A percentile compares a stretch with the other conserved stretches of the same genome.
phyloP scores from a whole-genome alignment of 2,113 vertebrate genomes.

The Pelmatolapia mariae region DNA sequence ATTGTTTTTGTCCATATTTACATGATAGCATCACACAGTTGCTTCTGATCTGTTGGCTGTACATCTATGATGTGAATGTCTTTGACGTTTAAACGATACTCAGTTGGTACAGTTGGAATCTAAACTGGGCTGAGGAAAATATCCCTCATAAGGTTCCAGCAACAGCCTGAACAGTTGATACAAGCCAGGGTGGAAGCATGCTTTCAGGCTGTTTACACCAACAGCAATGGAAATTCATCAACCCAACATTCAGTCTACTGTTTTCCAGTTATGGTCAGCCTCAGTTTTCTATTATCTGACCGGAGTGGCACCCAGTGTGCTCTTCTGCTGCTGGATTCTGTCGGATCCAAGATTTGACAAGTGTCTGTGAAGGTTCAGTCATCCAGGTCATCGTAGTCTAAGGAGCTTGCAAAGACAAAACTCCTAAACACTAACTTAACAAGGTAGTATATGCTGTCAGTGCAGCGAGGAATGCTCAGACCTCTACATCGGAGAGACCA shows the following conservation, averaged over 20 bases:
- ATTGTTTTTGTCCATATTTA: neutral
- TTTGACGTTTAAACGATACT: neutral
- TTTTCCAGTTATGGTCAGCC: neutral
- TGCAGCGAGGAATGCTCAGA: neutral
- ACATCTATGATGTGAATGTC: neutral
- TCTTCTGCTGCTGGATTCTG: neutral
- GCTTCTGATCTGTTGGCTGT: neutral
- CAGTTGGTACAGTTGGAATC: neutral
- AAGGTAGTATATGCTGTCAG: neutral
- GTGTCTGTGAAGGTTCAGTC: neutral
- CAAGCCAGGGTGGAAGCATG: neutral
- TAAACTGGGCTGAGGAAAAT: neutral
- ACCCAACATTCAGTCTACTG: neutral
- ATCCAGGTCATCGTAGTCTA: neutral
- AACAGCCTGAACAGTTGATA: neutral
- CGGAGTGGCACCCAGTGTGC: neutral
- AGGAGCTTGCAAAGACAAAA: neutral
- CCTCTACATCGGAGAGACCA: neutral
- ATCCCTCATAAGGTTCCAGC: neutral
- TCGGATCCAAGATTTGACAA: neutral
- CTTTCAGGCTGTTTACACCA: neutral
- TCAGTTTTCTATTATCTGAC: neutral
- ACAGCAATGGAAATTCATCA: neutral
- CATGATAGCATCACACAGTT: neutral
- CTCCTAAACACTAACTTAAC: neutral